Evolutionary conservation across 2,113 vertebrate species (phyloP).

Genomic region (Sebastes fasciatus): DNA sequence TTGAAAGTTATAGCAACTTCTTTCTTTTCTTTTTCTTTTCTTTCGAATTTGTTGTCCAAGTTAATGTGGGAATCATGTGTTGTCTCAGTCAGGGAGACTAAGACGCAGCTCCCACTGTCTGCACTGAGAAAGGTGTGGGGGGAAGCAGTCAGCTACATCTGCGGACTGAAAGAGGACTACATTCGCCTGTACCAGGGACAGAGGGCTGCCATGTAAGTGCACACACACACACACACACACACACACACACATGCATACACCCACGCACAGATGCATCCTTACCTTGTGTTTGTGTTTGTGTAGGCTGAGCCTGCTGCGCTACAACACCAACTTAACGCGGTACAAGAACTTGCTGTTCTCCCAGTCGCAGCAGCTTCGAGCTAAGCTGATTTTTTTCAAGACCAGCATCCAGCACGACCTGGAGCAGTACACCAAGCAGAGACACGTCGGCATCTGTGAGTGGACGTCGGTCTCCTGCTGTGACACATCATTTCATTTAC

Average conservation of each 20-base stretch:
- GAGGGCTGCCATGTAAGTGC: slow-evolving; percentile 94
- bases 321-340: slow-evolving; percentile 95
- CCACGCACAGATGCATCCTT: slow-evolving; percentile 1
- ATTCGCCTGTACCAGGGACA: slow-evolving; percentile 95
- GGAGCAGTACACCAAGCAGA: slow-evolving; percentile 94
- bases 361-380: slow-evolving; percentile 94
- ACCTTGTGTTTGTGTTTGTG: slow-evolving; percentile 14
- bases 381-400: slow-evolving; percentile 96
- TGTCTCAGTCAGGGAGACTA: slow-evolving; percentile 92
- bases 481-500: not conserved
- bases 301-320: slow-evolving; percentile 96
- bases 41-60: not conserved
- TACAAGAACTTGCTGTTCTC: slow-evolving; percentile 97
- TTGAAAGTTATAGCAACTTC: not conserved
- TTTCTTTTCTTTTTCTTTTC: not conserved
- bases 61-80: slow-evolving; percentile 15
- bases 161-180: slow-evolving; percentile 96
- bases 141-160: slow-evolving; percentile 96
- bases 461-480: slow-evolving; percentile 47
- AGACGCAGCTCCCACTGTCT: slow-evolving; percentile 91
- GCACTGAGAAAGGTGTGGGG: slow-evolving; percentile 96
- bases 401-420: slow-evolving; percentile 95
- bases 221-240: not conserved
- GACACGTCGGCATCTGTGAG: slow-evolving; percentile 95
- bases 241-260: not conserved